phyloP scores from a whole-genome alignment of 2,797 vertebrate genomes.

The Anabacerthia variegaticeps region DNA sequence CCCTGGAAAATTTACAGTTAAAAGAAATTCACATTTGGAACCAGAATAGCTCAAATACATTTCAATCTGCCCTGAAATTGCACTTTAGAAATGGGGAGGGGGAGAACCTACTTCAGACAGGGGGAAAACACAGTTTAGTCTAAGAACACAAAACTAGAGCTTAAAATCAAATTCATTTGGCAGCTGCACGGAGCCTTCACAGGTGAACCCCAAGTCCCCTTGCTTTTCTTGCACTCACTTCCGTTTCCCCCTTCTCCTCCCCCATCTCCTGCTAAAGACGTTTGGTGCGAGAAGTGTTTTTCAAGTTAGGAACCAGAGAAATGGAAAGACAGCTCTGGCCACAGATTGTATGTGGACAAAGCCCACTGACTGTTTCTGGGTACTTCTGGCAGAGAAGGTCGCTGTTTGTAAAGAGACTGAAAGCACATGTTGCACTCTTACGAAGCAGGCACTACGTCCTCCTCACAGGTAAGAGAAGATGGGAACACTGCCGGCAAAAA shows the following conservation, averaged over 20 bases:
- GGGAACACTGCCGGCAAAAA: not conserved
- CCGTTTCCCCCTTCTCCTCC: not conserved
- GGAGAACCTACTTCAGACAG: not conserved
- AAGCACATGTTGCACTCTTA: rapidly evolving
- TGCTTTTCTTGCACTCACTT: not conserved
- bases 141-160: not conserved
- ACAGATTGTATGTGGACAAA: not conserved
- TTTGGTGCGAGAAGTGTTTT: not conserved
- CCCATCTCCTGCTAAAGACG: not conserved
- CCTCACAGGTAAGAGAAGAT: not conserved
- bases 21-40: not conserved
- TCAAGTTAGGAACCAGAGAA: not conserved
- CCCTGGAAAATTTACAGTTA: not conserved
- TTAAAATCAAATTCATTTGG: not conserved
- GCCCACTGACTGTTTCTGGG: not conserved
- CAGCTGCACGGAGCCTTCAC: not conserved
- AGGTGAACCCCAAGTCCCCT: not conserved
- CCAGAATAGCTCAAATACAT: not conserved
- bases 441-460: not conserved
- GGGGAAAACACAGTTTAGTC: not conserved
- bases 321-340: not conserved
- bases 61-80: not conserved
- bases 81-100: not conserved
- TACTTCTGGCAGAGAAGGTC: not conserved
- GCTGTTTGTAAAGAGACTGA: not conserved